Evolutionary conservation across 2,113 vertebrate genomes (phyloP), one percentile per base, ranked within the genome.

Genomic region (Taurulus bubalis): DNA sequence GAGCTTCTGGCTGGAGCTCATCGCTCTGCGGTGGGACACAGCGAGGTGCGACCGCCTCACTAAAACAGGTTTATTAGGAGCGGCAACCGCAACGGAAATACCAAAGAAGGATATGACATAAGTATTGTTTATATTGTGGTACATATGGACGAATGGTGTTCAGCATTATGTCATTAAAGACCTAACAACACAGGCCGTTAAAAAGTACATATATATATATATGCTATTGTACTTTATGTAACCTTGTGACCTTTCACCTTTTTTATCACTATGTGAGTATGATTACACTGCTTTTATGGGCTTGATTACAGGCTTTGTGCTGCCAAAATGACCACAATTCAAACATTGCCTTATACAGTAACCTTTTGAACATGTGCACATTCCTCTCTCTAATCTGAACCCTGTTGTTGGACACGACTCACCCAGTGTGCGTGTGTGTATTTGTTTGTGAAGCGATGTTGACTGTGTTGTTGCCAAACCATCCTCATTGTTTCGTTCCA

Each of bases 401-500:
- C 24, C 38, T 38, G 70, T 55, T 88, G 59, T 74, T 84, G 80
- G 26, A 64, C 22, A 11, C 83, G 85, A 91, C 79, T 90, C 88
- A 87, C 32, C 68, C 63, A 74, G 80, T 45, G 47, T 75, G 62
- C 34, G 40, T 38, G 40, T 72, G 40, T 68, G 68, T 59, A 28
- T 49, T 40, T 60, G 60, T 58, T 42, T 53, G 59, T 40, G 47
- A 28, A 59, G 34, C 66, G 68, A 12, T 70, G 76, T 45, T 74
- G 69, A 71, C 40, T 79, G 62, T 65, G 47, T 42, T 85, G 68
- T 76, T 88, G 84, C 86, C 79, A 83, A 59, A 64, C 26, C 24
- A 10, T 24, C 20, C 60, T 86, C 89, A 90, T 91, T 91, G 90
- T 90, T 91, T 87, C 42, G n/a, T 32, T 84, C 59, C 28, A 32